Evolutionary conservation across 2,888 invertebrate species (phyloP), one percentile per base, ranked within the genome.

Genomic region (Oscheius sp.): DNA sequence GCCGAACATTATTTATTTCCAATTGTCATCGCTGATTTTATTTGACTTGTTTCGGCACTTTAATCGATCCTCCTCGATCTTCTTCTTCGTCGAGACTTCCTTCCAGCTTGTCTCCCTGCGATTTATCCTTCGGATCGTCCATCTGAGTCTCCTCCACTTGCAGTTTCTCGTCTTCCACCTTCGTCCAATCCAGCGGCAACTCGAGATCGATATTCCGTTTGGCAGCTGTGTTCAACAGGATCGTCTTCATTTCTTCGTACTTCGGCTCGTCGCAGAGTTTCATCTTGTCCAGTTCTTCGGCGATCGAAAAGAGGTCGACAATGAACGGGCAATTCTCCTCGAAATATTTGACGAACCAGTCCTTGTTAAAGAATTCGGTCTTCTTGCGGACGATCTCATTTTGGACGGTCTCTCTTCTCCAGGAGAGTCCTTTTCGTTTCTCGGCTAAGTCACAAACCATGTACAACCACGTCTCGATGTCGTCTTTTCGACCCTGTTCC

Each of bases 401-500:
- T n/a, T 71, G 63, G 12, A 35, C 16, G 41, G 25, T 58, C 61
- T 52, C 53, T 23, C 43, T 75, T 78, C 80, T 49, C 49, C 49
- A 49, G 18, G 49, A 2, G n/a, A 49, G 18, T n/a, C 49, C 49
- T 5, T 49, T 49, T 5, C 3, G 3, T 5, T 13, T 16, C 6
- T 49, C 49, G 49, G 18, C 3, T 13, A 18, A 5, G 16, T 49
- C 49, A 18, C 49, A 49, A 2, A 49, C 18, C 49, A 49, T 49
- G 13, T n/a, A 49, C 2, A 49, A n/a, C 49, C 49, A 49, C 16
- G 49, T n/a, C 13, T 49, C 49, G 49, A 49, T 16, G 49, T 49
- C 49, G 18, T 49, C 49, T 18, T 49, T 49, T 13, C 49, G 49
- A 7, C 49, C 49, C 18, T 49, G 49, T 18, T 49, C 49, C 49